Evolutionary conservation across 2,888 invertebrate species (phyloP).

Genomic region (Leucania comma): DNA sequence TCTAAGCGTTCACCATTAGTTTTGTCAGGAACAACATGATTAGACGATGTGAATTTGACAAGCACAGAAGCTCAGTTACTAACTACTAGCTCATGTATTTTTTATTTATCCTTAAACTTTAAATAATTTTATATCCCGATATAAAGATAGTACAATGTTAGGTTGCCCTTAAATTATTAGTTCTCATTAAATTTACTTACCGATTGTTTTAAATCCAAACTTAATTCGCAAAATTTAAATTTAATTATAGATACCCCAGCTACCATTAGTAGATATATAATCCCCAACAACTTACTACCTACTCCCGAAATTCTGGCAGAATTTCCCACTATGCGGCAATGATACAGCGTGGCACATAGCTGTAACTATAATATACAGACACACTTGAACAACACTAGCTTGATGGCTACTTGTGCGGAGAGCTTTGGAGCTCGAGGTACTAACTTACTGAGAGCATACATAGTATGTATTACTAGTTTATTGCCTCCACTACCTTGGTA

Average conservation of each 20-base stretch:
- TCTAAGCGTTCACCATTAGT: not conserved
- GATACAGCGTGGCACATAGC: conserved; percentile 47
- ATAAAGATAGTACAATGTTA: too few species aligned
- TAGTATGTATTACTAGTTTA: conserved; percentile 40
- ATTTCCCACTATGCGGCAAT: conserved; percentile 42
- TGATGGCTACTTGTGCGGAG: conserved; percentile 61
- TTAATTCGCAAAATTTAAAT: not conserved
- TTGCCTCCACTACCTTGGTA: conserved; percentile 13
- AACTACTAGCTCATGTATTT: not conserved
- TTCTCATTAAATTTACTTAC: not conserved
- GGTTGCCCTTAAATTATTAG: not conserved
- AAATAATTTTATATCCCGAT: too few species aligned
- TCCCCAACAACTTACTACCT: not conserved
- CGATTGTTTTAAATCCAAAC: not conserved
- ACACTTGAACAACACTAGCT: conserved; percentile 54
- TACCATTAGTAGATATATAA: not conserved
- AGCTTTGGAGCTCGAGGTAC: conserved; percentile 48
- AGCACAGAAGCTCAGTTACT: not conserved
- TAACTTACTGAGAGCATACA: conserved; percentile 47
- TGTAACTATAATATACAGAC: conserved; percentile 57
- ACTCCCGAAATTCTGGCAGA: conserved; percentile 51
- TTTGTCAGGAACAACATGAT: not conserved
- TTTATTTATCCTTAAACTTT: not conserved
- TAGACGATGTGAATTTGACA: not conserved
- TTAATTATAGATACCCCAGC: not conserved